Evolutionary conservation across 2,888 invertebrate species (phyloP).

Genomic region (Graphium colonna): DNA sequence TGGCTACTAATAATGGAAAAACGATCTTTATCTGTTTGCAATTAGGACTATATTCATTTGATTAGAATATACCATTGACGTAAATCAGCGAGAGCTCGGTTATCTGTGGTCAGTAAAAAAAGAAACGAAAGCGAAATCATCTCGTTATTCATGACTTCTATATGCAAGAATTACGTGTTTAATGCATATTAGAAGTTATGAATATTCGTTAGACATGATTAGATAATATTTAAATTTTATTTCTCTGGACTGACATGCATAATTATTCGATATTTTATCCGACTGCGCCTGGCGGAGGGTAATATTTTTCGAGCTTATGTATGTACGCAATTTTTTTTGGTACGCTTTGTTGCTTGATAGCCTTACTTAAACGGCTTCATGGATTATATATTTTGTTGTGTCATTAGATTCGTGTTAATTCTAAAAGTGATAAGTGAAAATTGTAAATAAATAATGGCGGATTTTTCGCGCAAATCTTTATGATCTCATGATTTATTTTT

Average conservation of each 20-base stretch:
- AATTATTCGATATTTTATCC: too few relatives aligned
- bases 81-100: slow-evolving; percentile 21
- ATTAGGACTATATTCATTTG: slow-evolving; percentile 1
- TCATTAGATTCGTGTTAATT: too few relatives aligned
- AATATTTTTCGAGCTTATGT: too few relatives aligned
- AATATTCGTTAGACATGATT: background rate
- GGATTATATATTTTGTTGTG: too few relatives aligned
- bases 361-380: too few relatives aligned
- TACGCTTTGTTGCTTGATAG: too few relatives aligned
- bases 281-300: too few relatives aligned
- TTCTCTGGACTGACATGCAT: background rate
- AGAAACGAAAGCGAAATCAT: slow-evolving; percentile 16
- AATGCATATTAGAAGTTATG: background rate
- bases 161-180: slow-evolving; percentile 4
- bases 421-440: too few relatives aligned
- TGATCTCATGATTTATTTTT: too few relatives aligned
- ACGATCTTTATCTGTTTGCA: background rate
- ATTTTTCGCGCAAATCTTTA: too few relatives aligned
- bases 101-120: slow-evolving; percentile 11
- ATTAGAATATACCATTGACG: background rate
- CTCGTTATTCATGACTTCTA: slow-evolving; percentile 13
- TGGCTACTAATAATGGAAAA: background rate
- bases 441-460: too few relatives aligned
- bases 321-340: too few relatives aligned
- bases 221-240: background rate